phyloP scores from a whole-genome alignment of 2,888 invertebrate species.

The Craniophora ligustri region DNA sequence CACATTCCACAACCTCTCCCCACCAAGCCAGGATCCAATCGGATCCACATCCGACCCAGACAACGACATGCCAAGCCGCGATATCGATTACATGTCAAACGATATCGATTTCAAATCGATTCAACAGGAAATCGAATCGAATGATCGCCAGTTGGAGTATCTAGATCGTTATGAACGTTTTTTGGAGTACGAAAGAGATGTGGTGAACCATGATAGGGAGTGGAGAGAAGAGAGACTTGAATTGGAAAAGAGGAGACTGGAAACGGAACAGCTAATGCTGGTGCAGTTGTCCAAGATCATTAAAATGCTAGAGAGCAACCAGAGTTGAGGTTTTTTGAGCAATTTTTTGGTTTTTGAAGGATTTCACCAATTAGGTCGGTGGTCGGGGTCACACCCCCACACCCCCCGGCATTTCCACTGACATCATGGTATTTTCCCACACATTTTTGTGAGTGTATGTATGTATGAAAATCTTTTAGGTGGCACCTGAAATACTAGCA shows the following conservation, averaged over 20 bases:
- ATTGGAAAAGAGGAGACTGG: conserved; percentile 55
- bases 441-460: too few species aligned
- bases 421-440: too few species aligned
- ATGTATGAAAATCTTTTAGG: too few species aligned
- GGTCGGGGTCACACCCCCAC: too few species aligned
- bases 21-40: conserved; percentile 25
- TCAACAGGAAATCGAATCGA: conserved; percentile 36
- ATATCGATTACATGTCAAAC: conserved; percentile 16
- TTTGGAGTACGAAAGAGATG: conserved; percentile 50
- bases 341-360: too few species aligned
- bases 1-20: conserved; percentile 63
- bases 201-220: conserved; percentile 47
- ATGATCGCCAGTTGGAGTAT: conserved; percentile 18
- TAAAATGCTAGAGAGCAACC: conserved; percentile 70
- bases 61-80: conserved; percentile 22
- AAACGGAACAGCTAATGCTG: conserved; percentile 68
- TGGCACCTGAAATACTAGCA: too few species aligned
- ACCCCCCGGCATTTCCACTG: too few species aligned
- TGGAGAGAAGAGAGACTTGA: conserved; percentile 49
- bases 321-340: conserved; percentile 61
- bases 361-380: too few species aligned
- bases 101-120: conserved; percentile 37
- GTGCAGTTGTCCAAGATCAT: conserved; percentile 73
- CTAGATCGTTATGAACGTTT: conserved; percentile 38
- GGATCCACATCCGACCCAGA: conserved; percentile 14